These are phyloP conservation scores for Charaxes varanes DNA, from an alignment of 1,140 invertebrate genomes.

Conservation along the genomic window DNA sequence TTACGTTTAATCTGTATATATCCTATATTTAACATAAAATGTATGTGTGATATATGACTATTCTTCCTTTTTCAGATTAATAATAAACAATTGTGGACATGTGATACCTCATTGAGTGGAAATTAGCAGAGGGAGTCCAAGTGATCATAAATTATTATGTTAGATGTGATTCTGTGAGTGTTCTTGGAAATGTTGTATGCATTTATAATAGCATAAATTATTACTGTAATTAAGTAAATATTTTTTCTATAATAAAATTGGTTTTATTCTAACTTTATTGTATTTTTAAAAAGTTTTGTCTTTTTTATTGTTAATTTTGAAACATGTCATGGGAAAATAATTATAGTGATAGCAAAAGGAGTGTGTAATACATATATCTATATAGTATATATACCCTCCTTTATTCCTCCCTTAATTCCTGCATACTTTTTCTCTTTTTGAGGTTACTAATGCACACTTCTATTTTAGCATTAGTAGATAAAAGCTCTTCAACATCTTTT, in stretches of 20 bases:
- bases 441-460: too few species aligned
- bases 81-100: constrained; percentile 22
- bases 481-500: too few species aligned
- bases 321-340: too few species aligned
- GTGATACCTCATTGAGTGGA: constrained; percentile 34
- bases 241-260: constrained; percentile 38
- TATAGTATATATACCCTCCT: too few species aligned
- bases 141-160: constrained; percentile 35
- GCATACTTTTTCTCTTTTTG: too few species aligned
- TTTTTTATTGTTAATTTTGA: too few species aligned
- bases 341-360: too few species aligned
- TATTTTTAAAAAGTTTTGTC: too few species aligned
- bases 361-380: too few species aligned
- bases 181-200: constrained; percentile 39
- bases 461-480: too few species aligned
- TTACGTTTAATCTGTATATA: too few species aligned
- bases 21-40: not conserved
- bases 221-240: constrained; percentile 58
- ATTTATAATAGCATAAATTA: constrained; percentile 55
- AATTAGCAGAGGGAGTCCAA: constrained; percentile 19
- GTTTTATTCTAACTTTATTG: not conserved
- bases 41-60: not conserved
- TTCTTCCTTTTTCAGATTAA: constrained; percentile 24
- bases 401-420: too few species aligned
- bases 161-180: constrained; percentile 33